A percentile compares a stretch with the other conserved stretches of the same genome.
These are phyloP conservation scores for Sternarchorhynchus goeldii DNA, from an alignment of 2,797 vertebrate species.

Conservation along the genomic window DNA sequence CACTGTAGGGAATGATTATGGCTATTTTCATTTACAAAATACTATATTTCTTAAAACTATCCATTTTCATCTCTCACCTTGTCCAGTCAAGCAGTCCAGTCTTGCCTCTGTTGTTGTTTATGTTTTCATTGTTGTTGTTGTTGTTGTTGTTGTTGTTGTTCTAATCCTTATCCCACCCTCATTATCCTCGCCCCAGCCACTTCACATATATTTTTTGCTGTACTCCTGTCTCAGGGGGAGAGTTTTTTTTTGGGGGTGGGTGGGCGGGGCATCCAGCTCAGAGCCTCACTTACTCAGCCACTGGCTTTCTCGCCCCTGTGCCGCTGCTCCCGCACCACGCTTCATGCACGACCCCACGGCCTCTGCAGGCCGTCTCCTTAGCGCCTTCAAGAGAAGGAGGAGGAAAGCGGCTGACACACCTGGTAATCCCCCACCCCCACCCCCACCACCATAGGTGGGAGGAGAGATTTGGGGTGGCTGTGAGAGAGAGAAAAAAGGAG, in stretches of 20 bases:
- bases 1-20: not conserved
- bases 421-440: constrained; percentile 87
- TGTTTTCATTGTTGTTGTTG: constrained; percentile 61
- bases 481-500: constrained; percentile 27
- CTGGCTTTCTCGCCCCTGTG: constrained; percentile 70
- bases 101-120: constrained; percentile 57
- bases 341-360: constrained; percentile 72
- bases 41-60: constrained; percentile 60
- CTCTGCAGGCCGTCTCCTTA: constrained; percentile 90
- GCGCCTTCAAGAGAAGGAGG: constrained; percentile 98
- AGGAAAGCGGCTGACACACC: constrained; percentile 96
- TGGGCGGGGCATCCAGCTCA: constrained; percentile 24
- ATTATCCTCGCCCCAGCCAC: not conserved
- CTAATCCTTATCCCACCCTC: constrained; percentile 55
- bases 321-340: constrained; percentile 67
- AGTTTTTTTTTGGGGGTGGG: no score
- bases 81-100: constrained; percentile 69
- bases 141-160: constrained; percentile 66
- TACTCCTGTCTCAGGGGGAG: not conserved
- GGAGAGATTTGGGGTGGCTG: constrained; percentile 16
- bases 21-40: constrained; percentile 44
- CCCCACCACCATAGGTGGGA: constrained; percentile 34
- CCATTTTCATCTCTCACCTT: constrained; percentile 69
- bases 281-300: constrained; percentile 76
- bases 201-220: not conserved